phyloP scores from a whole-genome alignment of 2,888 invertebrate genomes.

The Limnephilus lunatus region DNA sequence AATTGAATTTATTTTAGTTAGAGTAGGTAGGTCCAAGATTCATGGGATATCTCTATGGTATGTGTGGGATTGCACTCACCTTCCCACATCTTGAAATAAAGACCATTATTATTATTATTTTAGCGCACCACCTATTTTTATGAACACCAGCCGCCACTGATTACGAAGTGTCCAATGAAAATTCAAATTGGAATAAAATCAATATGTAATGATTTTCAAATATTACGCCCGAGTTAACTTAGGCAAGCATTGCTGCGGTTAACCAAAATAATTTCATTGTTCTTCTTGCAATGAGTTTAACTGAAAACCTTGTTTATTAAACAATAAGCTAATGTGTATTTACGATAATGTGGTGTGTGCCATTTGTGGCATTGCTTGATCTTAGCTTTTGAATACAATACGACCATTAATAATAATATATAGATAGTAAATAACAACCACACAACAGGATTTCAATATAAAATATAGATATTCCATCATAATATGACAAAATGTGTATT shows the following conservation, averaged over 20 bases:
- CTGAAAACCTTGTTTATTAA: not conserved
- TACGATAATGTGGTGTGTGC: not conserved
- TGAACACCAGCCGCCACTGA: too few species aligned
- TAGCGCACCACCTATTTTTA: too few species aligned
- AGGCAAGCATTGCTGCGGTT: not conserved
- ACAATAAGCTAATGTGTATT: not conserved
- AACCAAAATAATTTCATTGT: not conserved
- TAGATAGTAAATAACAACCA: not conserved
- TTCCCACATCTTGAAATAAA: too few species aligned
- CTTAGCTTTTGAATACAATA: not conserved
- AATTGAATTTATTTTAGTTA: too few species aligned
- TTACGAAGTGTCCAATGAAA: not conserved
- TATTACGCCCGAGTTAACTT: not conserved
- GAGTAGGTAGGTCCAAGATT: too few species aligned
- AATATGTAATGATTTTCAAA: not conserved
- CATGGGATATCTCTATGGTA: too few species aligned
- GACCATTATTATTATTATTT: too few species aligned
- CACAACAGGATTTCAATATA: not conserved
- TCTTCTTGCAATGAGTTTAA: not conserved
- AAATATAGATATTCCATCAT: not conserved
- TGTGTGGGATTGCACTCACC: too few species aligned
- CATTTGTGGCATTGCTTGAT: not conserved
- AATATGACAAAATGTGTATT: too few species aligned
- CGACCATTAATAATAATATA: not conserved
- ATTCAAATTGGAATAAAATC: not conserved